Conservation (phyloP, 2,113 vertebrate species). For the Smithornis capensis region DNA sequence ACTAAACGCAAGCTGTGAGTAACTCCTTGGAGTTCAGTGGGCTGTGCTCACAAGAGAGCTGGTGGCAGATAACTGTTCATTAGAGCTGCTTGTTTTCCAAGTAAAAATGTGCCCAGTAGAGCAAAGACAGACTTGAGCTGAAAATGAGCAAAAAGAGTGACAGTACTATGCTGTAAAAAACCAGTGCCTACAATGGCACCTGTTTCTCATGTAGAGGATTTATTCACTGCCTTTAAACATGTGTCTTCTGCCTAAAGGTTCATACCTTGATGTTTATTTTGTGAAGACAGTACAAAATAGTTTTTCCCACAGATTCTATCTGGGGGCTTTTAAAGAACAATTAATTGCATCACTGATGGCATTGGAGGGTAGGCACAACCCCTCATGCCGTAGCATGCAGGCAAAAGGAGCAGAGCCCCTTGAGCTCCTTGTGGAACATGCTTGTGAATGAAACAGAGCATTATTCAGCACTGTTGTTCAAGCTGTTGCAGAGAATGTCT, state of each 20-base stretch:
- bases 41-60: background rate
- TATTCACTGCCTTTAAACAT: background rate
- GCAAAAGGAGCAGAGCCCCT: background rate
- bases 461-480: background rate
- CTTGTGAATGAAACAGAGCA: background rate
- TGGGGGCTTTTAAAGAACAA: background rate
- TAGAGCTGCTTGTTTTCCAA: background rate
- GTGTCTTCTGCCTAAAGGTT: background rate
- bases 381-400: rapidly evolving
- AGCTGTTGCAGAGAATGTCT: background rate
- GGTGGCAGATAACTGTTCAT: background rate
- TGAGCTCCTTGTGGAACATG: background rate
- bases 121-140: background rate
- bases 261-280: background rate
- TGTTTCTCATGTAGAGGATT: background rate
- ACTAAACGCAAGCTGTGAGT: rapidly evolving
- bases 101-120: background rate
- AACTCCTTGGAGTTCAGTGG: background rate
- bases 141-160: background rate
- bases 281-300: background rate
- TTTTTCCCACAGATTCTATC: background rate
- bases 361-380: background rate
- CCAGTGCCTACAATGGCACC: background rate
- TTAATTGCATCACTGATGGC: background rate
- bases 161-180: background rate